Percentiles rank a stretch among this genome's conserved stretches.
Evolutionary conservation across 2,113 vertebrate genomes (phyloP).

Genomic region (Rhabdomys dilectus): DNA sequence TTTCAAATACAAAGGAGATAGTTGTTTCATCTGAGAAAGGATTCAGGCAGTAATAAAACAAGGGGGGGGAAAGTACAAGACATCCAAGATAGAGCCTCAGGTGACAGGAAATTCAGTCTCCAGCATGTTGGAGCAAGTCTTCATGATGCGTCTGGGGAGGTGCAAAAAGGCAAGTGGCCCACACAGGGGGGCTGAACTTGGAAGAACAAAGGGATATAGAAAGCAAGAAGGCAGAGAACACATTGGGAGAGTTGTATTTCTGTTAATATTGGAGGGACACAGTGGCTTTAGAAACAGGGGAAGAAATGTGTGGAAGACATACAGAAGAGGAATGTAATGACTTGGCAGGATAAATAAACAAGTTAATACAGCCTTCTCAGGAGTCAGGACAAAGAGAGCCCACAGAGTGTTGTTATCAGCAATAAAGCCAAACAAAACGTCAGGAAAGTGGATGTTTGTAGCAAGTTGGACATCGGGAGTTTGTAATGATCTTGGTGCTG

Average conservation of each 20-base stretch:
- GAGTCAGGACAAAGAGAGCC: neutral
- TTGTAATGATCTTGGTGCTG: neutral
- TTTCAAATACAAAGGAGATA: slow-evolving; percentile 46
- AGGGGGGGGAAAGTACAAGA: neutral
- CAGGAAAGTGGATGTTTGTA: neutral
- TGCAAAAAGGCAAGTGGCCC: slow-evolving; percentile 27
- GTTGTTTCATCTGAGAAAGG: slow-evolving; percentile 34
- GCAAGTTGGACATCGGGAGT: neutral
- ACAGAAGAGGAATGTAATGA: neutral
- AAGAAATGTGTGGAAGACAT: neutral
- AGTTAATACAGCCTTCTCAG: slow-evolving; percentile 4
- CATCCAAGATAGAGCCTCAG: neutral
- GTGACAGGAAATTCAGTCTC: slow-evolving; percentile 30
- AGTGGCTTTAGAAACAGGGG: slow-evolving; percentile 6
- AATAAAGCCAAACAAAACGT: slow-evolving; percentile 52
- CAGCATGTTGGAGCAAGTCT: neutral
- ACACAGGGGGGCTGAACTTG: neutral
- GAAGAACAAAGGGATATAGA: neutral
- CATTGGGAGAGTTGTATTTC: neutral
- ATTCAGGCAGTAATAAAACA: slow-evolving; percentile 34
- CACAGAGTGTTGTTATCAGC: neutral
- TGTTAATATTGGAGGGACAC: slow-evolving; percentile 6
- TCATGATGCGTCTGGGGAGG: slow-evolving; percentile 28
- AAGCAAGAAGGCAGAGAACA: neutral
- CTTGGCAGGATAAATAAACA: slow-evolving; percentile 34